Conservation (phyloP, 2,113 vertebrate genomes). For the Tapirus terrestris region DNA sequence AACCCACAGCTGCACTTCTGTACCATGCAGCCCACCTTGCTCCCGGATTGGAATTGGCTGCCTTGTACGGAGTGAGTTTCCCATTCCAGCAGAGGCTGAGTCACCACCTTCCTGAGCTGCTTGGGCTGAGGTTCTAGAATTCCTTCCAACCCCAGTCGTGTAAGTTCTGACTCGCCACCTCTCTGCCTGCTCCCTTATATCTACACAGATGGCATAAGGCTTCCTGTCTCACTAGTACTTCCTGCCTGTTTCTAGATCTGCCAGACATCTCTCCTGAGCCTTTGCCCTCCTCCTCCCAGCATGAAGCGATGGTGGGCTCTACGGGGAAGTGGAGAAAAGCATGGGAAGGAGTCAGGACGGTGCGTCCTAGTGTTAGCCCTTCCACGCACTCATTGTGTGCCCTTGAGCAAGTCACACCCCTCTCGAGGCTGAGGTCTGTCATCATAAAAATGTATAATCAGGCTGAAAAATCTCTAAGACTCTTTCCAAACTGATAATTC, state of each 20-base stretch:
- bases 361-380: fast-evolving
- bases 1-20: not conserved
- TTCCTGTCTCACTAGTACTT: not conserved
- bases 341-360: not conserved
- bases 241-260: not conserved
- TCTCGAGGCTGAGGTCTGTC: not conserved
- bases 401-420: not conserved
- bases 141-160: not conserved
- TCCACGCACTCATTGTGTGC: fast-evolving
- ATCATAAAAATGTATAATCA: not conserved
- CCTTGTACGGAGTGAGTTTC: not conserved
- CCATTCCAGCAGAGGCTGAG: not conserved
- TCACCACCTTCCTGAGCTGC: not conserved
- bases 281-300: not conserved
- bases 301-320: not conserved
- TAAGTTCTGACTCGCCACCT: not conserved
- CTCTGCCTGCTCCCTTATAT: not conserved
- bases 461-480: not conserved
- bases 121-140: not conserved
- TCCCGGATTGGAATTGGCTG: not conserved
- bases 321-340: not conserved
- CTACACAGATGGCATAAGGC: not conserved
- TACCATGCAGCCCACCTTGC: not conserved
- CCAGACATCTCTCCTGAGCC: not conserved
- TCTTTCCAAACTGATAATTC: not conserved